These are phyloP conservation scores for Holothuria leucospilota DNA, from an alignment of 53 echinoderm and acorn worm species.

Conservation along the genomic window DNA sequence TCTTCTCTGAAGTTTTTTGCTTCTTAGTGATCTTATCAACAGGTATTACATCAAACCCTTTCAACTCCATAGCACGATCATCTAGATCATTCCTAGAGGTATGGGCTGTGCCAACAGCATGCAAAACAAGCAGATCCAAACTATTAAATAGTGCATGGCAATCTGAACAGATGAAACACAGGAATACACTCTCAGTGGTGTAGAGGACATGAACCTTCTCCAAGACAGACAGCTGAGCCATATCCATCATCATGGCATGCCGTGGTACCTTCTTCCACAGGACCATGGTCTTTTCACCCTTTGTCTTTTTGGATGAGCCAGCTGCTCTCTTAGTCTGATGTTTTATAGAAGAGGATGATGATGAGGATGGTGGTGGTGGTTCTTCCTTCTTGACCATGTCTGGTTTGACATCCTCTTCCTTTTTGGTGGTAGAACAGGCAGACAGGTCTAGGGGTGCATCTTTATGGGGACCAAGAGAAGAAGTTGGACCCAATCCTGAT, in stretches of 20 bases:
- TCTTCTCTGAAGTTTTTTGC: conserved; percentile 32
- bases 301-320: not conserved
- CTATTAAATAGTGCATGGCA: conserved; percentile 34
- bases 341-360: not conserved
- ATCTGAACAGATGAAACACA: conserved; percentile 44
- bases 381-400: conserved; percentile 31
- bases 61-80: conserved; percentile 34
- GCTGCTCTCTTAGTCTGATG: conserved; percentile 5
- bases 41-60: conserved; percentile 47
- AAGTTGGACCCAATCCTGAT: conserved; percentile 20
- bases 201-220: conserved; percentile 46
- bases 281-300: conserved; percentile 42
- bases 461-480: conserved; percentile 15
- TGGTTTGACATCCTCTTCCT: conserved; percentile 12
- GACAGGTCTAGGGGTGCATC: conserved; percentile 33
- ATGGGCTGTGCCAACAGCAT: conserved; percentile 42
- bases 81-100: conserved; percentile 27
- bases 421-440: conserved; percentile 33
- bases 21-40: conserved; percentile 44
- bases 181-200: conserved; percentile 37
- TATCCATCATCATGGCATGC: conserved; percentile 48
- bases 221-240: conserved; percentile 40
- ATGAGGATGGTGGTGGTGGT: not conserved
- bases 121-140: conserved; percentile 14
- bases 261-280: conserved; percentile 41